These are phyloP conservation scores for Limnephilus auricula DNA, from an alignment of 2,888 invertebrate genomes.

Conservation along the genomic window DNA sequence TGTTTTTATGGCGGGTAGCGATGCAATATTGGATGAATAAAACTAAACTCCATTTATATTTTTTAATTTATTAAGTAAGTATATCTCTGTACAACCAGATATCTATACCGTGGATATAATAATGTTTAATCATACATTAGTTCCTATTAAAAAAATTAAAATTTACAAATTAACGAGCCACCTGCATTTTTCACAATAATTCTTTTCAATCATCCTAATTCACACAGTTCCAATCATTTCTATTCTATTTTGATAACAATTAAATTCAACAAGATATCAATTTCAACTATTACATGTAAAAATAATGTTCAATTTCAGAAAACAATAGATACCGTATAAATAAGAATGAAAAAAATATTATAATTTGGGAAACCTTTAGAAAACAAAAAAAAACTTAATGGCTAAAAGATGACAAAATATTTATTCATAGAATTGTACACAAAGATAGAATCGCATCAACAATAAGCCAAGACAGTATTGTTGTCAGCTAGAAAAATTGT, in stretches of 20 bases:
- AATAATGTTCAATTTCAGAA: slow-evolving; percentile 41
- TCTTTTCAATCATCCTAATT: slow-evolving; percentile 54
- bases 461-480: background rate
- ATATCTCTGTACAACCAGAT: slow-evolving; percentile 66
- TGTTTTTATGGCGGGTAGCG: background rate
- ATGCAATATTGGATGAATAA: slow-evolving; percentile 4
- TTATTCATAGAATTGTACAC: background rate
- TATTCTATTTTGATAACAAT: slow-evolving; percentile 63
- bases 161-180: slow-evolving; percentile 65
- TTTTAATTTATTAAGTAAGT: slow-evolving; percentile 66
- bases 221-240: slow-evolving; percentile 44
- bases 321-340: slow-evolving; percentile 43
- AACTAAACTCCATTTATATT: slow-evolving; percentile 39
- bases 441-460: background rate
- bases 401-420: slow-evolving; percentile 3
- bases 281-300: slow-evolving; percentile 60
- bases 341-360: slow-evolving; percentile 32
- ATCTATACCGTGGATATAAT: slow-evolving; percentile 65
- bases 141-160: slow-evolving; percentile 64
- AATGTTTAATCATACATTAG: slow-evolving; percentile 64
- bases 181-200: slow-evolving; percentile 53
- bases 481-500: background rate
- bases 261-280: slow-evolving; percentile 65
- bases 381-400: slow-evolving; percentile 3
- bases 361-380: slow-evolving; percentile 25